These are phyloP conservation scores for Parnassius mnemosyne DNA, from an alignment of 2,888 invertebrate genomes.

Conservation along the genomic window DNA sequence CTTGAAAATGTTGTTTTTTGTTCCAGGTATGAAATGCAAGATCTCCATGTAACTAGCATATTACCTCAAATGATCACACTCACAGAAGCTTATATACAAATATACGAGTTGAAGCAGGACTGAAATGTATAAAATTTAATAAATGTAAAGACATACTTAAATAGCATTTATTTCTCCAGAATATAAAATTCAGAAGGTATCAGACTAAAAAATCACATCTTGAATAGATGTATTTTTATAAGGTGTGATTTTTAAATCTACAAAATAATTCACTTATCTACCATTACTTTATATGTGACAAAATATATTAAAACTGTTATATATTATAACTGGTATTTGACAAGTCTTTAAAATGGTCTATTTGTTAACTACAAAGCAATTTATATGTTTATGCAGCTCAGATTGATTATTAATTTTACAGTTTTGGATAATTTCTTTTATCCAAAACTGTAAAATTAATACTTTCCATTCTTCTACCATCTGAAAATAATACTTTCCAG, in stretches of 20 bases:
- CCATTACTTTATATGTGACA: slow-evolving; percentile 35
- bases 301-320: slow-evolving; percentile 35
- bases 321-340: slow-evolving; percentile 44
- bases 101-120: slow-evolving; percentile 83
- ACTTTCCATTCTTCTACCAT: too few species aligned
- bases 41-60: slow-evolving; percentile 98
- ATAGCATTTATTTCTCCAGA: slow-evolving; percentile 60
- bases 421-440: too few species aligned
- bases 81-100: slow-evolving; percentile 99
- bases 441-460: too few species aligned
- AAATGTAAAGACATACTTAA: slow-evolving; percentile 35
- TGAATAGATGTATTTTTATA: too few species aligned
- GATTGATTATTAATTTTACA: background rate
- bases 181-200: slow-evolving; percentile 42
- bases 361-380: slow-evolving; percentile 6
- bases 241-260: slow-evolving; percentile 8
- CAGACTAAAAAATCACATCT: too few species aligned
- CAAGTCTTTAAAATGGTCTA: slow-evolving; percentile 31
- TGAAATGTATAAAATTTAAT: slow-evolving; percentile 39
- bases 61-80: slow-evolving; percentile 99
- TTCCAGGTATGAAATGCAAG: slow-evolving; percentile 92
- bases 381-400: slow-evolving; percentile 5
- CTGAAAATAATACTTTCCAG: too few species aligned
- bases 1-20: slow-evolving; percentile 8
- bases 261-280: slow-evolving; percentile 17